A percentile compares a stretch with the other conserved stretches of the same genome.
Conservation (phyloP, 2,113 vertebrate genomes). For the Polypterus bichir region DNA sequence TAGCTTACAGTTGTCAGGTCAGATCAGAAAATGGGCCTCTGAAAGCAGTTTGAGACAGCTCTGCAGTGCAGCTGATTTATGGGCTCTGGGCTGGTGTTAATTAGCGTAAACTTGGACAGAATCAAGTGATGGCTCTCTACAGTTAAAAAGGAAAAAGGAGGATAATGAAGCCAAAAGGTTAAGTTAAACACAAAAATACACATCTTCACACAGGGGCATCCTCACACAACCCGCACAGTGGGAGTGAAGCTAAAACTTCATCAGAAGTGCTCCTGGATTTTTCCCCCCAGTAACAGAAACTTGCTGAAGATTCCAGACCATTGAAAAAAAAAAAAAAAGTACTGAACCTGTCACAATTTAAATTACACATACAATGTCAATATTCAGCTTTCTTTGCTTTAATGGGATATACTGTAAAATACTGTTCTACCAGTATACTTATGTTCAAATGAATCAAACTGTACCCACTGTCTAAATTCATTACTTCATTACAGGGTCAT, state of each 20-base stretch:
- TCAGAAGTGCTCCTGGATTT: too few species aligned
- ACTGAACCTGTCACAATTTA: too few species aligned
- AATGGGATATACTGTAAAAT: too few species aligned
- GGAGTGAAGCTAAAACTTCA: not conserved
- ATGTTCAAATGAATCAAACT: too few species aligned
- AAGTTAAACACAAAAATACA: slow-evolving; percentile 42
- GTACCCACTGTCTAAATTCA: too few species aligned
- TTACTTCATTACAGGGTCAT: too few species aligned
- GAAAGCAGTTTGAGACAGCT: slow-evolving; percentile 32
- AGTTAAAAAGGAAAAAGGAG: slow-evolving; percentile 24
- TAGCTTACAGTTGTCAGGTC: slow-evolving; percentile 73
- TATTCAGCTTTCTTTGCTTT: too few species aligned
- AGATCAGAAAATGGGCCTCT: slow-evolving; percentile 48
- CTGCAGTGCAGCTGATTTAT: slow-evolving; percentile 39
- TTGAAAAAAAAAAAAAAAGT: too few species aligned
- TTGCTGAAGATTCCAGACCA: too few species aligned
- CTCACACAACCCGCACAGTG: slow-evolving; percentile 3
- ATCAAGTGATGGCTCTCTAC: slow-evolving; percentile 20
- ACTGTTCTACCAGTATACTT: too few species aligned
- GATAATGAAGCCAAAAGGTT: slow-evolving; percentile 30
- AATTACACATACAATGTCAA: too few species aligned
- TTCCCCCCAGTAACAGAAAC: too few species aligned
- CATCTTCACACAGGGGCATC: slow-evolving; percentile 14
- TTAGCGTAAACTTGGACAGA: slow-evolving; percentile 35
- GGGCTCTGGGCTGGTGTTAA: slow-evolving; percentile 30